These are phyloP conservation scores for Actenoides lindsayi DNA, from an alignment of 2,113 vertebrate genomes.

Conservation along the genomic window DNA sequence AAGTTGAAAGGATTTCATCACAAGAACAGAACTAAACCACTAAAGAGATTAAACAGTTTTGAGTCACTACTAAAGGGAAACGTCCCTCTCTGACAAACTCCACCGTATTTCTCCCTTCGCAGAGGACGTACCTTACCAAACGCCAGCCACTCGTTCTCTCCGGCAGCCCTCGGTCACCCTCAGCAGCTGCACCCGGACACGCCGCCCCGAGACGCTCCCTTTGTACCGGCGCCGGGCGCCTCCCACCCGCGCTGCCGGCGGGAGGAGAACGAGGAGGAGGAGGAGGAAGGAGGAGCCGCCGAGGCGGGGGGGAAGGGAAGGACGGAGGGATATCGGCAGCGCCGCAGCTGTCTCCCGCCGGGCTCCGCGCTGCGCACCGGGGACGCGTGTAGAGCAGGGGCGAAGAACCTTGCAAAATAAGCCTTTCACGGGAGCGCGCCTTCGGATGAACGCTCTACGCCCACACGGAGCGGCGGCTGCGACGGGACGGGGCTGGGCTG, in stretches of 20 bases:
- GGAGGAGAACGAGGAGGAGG: too few relatives aligned
- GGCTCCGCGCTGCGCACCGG: not conserved
- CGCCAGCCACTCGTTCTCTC: fast-evolving
- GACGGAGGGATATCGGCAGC: too few relatives aligned
- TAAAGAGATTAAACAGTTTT: fast-evolving
- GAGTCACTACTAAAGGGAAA: not conserved
- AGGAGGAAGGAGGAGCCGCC: too few relatives aligned
- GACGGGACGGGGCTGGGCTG: not conserved
- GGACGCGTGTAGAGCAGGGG: fast-evolving
- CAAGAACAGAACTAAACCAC: not conserved
- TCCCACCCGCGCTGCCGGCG: not conserved
- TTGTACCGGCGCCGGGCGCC: not conserved
- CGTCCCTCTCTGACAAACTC: fast-evolving
- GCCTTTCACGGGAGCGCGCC: not conserved
- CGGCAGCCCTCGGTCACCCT: fast-evolving
- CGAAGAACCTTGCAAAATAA: fast-evolving
- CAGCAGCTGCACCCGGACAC: fast-evolving
- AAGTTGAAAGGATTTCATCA: fast-evolving
- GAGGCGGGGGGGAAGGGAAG: too few relatives aligned
- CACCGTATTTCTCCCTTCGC: fast-evolving
- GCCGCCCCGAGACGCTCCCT: not conserved
- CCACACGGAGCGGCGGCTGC: not conserved
- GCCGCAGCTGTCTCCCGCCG: fast-evolving
- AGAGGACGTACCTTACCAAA: not conserved
- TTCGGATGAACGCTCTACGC: fast-evolving